Evolutionary conservation across 2,797 vertebrate genomes (phyloP).

Genomic region (Sebastolobus alascanus): DNA sequence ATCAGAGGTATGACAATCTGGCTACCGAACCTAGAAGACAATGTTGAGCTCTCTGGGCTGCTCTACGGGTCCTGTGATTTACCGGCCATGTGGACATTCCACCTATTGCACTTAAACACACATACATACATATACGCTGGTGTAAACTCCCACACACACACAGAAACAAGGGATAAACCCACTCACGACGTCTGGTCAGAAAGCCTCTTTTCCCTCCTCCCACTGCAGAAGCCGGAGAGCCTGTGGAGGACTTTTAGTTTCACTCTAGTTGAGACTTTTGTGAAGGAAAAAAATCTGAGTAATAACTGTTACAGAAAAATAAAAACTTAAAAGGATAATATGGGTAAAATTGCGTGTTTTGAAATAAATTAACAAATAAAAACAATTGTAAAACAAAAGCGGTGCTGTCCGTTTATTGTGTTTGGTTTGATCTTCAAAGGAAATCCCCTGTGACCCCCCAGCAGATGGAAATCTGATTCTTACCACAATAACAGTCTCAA

Average conservation of each 20-base stretch:
- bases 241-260: conserved; percentile 87
- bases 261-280: conserved; percentile 85
- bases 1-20: conserved; percentile 86
- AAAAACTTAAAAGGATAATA: conserved; percentile 88
- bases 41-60: conserved; percentile 74
- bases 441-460: conserved; percentile 14
- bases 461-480: conserved; percentile 23
- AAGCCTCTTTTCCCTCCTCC: conserved; percentile 85
- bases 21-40: conserved; percentile 81
- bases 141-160: conserved; percentile 50
- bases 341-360: conserved; percentile 91
- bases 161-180: conserved; percentile 47
- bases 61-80: conserved; percentile 76
- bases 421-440: conserved; percentile 56
- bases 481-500: conserved; percentile 9
- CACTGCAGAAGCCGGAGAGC: conserved; percentile 86
- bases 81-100: conserved; percentile 75
- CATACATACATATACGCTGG: conserved; percentile 2
- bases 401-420: conserved; percentile 59
- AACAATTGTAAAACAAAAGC: conserved; percentile 85
- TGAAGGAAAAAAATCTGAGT: conserved; percentile 86
- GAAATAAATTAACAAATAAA: conserved; percentile 90
- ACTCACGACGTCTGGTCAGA: conserved; percentile 68
- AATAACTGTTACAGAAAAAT: conserved; percentile 90
- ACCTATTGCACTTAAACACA: conserved; percentile 74